Conservation (phyloP, 1,140 invertebrate genomes). For the Ceratina calcarata region DNA sequence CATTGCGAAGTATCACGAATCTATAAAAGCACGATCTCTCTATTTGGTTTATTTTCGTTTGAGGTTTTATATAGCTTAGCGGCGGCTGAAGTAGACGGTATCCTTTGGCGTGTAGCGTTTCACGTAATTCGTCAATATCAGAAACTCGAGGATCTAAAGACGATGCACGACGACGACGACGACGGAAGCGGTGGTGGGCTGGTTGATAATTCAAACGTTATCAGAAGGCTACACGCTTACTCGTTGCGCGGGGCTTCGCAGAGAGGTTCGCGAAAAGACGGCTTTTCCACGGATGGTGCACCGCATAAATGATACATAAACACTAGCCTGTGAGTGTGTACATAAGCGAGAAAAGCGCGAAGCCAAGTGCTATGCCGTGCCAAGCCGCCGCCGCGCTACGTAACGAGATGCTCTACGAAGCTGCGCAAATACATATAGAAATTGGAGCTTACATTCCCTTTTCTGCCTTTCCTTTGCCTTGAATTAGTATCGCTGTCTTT, state of each 20-base stretch:
- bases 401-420: conserved; percentile 48
- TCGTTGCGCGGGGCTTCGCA: background rate
- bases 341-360: conserved; percentile 52
- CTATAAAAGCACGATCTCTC: background rate
- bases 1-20: background rate
- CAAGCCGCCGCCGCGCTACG: conserved; percentile 1
- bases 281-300: conserved; percentile 47
- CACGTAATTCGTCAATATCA: background rate
- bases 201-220: conserved; percentile 38
- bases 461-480: background rate
- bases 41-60: background rate
- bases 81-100: background rate
- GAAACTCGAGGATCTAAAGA: background rate
- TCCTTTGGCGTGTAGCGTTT: background rate
- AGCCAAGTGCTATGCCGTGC: background rate
- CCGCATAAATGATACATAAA: conserved; percentile 66
- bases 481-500: background rate
- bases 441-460: conserved; percentile 47
- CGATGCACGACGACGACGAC: background rate
- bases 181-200: background rate
- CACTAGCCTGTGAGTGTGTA: conserved; percentile 53
- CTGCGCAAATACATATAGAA: conserved; percentile 61
- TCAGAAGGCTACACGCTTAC: conserved; percentile 20
- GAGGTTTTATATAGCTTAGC: background rate
- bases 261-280: conserved; percentile 33